Conservation (phyloP, 2,113 vertebrate species). For the Fregetta grallaria region DNA sequence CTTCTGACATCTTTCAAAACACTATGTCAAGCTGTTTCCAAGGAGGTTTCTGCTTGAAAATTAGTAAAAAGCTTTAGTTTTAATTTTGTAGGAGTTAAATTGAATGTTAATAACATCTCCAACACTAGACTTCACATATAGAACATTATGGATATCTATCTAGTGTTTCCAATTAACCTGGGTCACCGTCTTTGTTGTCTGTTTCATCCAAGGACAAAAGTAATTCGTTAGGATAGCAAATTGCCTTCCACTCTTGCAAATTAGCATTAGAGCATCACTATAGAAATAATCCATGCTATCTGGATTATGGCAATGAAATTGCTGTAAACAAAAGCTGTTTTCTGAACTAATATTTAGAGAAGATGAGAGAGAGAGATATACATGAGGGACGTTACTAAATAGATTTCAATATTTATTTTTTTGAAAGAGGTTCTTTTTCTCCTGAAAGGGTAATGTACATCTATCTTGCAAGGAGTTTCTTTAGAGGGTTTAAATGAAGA, state of each 20-base stretch:
- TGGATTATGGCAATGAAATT: slow-evolving; percentile 39
- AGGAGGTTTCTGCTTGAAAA: background rate
- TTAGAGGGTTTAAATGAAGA: slow-evolving; percentile 57
- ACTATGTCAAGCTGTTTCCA: background rate
- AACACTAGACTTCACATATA: background rate
- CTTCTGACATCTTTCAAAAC: background rate
- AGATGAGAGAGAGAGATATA: slow-evolving; percentile 44
- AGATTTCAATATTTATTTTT: slow-evolving; percentile 40
- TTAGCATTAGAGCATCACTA: slow-evolving; percentile 47
- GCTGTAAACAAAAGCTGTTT: slow-evolving; percentile 54
- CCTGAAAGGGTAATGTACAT: background rate
- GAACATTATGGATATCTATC: slow-evolving; percentile 20
- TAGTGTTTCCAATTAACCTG: slow-evolving; percentile 57
- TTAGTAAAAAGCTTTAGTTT: background rate
- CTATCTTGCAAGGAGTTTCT: background rate
- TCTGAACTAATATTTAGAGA: slow-evolving; percentile 69
- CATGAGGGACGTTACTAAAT: slow-evolving; percentile 35
- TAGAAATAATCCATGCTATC: slow-evolving; percentile 53
- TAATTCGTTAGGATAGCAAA: slow-evolving; percentile 56
- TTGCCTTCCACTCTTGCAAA: slow-evolving; percentile 63
- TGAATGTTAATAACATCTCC: slow-evolving; percentile 60
- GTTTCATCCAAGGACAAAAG: slow-evolving; percentile 66
- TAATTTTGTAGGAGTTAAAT: slow-evolving; percentile 53
- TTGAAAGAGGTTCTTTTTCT: background rate
- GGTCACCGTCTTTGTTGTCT: slow-evolving; percentile 47